Percentiles rank a stretch among this genome's conserved stretches.
These are phyloP conservation scores for Gonatopus flavifemur DNA, from an alignment of 1,140 invertebrate species.

Conservation along the genomic window DNA sequence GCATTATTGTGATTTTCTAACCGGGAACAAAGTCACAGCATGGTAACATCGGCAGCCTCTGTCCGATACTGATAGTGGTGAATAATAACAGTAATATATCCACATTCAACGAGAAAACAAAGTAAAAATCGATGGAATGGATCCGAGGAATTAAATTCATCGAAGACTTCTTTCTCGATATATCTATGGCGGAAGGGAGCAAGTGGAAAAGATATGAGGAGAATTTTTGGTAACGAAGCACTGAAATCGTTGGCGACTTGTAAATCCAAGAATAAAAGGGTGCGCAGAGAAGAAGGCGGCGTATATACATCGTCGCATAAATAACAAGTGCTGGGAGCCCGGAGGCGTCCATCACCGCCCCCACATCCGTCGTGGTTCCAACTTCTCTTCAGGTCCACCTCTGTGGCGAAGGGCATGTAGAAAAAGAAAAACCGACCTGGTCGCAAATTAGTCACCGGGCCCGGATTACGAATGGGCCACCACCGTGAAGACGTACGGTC, in stretches of 20 bases:
- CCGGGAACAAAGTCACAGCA: too few species aligned
- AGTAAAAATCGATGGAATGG: too few species aligned
- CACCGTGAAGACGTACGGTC: conserved; percentile 16
- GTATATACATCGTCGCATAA: conserved; percentile 39
- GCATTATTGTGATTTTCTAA: too few species aligned
- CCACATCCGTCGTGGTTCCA: conserved; percentile 33
- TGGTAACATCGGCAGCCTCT: too few species aligned
- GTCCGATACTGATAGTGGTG: too few species aligned
- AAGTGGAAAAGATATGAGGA: conserved; percentile 15
- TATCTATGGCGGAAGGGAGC: neutral
- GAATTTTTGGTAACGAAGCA: conserved; percentile 20
- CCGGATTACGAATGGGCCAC: conserved; percentile 38
- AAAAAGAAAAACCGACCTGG: conserved; percentile 18
- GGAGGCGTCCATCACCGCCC: conserved; percentile 49
- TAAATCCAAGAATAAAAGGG: conserved; percentile 18
- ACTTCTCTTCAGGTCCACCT: conserved; percentile 28
- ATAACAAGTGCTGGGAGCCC: conserved; percentile 41
- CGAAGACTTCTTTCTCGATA: too few species aligned
- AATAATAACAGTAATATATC: too few species aligned
- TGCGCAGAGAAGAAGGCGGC: conserved; percentile 33
- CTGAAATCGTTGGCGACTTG: conserved; percentile 17
- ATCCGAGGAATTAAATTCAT: too few species aligned
- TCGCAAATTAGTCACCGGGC: conserved; percentile 44
- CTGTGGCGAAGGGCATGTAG: conserved; percentile 16
- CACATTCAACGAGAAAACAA: too few species aligned